A percentile compares a stretch with the other conserved stretches of the same genome.
phyloP scores from a whole-genome alignment of 2,113 vertebrate genomes.

The Phainopepla nitens region DNA sequence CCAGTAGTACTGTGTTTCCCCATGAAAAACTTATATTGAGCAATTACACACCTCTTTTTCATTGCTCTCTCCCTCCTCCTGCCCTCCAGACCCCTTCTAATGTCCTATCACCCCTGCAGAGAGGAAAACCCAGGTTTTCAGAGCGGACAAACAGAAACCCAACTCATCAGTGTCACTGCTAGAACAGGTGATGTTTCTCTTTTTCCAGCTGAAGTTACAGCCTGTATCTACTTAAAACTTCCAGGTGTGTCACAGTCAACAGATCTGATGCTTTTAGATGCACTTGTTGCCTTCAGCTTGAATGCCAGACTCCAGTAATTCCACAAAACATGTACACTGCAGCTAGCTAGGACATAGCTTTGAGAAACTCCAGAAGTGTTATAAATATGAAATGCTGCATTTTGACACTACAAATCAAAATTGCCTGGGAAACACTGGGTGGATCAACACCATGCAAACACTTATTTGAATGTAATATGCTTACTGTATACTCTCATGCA shows the following conservation, averaged over 20 bases:
- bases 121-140: neutral
- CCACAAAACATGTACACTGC: fast-evolving
- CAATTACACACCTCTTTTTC: neutral
- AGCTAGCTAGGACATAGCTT: neutral
- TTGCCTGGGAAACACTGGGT: neutral
- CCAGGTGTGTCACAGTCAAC: neutral
- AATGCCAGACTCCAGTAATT: neutral
- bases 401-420: neutral
- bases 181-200: neutral
- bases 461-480: neutral
- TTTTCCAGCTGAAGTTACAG: neutral
- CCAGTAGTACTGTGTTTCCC: neutral
- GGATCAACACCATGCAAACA: neutral
- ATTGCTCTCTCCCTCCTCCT: neutral
- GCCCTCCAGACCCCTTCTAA: neutral
- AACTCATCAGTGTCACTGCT: fast-evolving
- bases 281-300: neutral
- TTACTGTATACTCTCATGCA: neutral
- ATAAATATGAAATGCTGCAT: neutral
- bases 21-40: fast-evolving
- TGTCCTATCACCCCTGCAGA: neutral
- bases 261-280: neutral
- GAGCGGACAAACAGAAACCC: neutral
- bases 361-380: neutral
- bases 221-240: neutral